These are phyloP conservation scores for Cantharis nigra DNA, from an alignment of 2,888 invertebrate species.

Conservation along the genomic window DNA sequence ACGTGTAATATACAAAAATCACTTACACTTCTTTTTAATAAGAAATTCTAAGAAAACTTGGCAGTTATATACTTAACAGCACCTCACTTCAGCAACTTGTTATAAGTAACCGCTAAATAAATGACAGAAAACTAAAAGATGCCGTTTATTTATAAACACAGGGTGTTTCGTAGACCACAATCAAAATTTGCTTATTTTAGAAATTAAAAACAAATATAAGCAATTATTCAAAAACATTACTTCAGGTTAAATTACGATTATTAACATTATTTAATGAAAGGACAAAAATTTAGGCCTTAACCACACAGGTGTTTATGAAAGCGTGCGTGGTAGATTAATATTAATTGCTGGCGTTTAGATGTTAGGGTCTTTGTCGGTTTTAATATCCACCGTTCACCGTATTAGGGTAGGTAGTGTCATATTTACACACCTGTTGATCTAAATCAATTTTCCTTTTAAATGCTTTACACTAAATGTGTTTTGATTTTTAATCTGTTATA, in stretches of 20 bases:
- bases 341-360: not conserved
- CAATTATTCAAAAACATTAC: not conserved
- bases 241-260: constrained; percentile 1
- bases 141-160: too few species aligned
- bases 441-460: not conserved
- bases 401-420: not conserved
- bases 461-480: not conserved
- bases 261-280: constrained; percentile 12
- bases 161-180: not conserved
- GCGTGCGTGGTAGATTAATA: constrained; percentile 1
- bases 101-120: not conserved
- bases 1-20: constrained; percentile 11
- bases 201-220: not conserved
- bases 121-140: not conserved
- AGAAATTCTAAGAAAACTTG: not conserved
- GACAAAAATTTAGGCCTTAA: constrained; percentile 5
- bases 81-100: not conserved
- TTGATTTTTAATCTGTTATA: not conserved
- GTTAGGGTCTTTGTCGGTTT: not conserved
- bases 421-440: constrained; percentile 2
- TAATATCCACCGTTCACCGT: not conserved
- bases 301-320: constrained; percentile 15
- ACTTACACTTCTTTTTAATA: constrained; percentile 2
- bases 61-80: not conserved
- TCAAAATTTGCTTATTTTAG: not conserved